These are phyloP conservation scores for Drosophila elegans DNA, from an alignment of 1,140 invertebrate species.

Conservation along the genomic window DNA sequence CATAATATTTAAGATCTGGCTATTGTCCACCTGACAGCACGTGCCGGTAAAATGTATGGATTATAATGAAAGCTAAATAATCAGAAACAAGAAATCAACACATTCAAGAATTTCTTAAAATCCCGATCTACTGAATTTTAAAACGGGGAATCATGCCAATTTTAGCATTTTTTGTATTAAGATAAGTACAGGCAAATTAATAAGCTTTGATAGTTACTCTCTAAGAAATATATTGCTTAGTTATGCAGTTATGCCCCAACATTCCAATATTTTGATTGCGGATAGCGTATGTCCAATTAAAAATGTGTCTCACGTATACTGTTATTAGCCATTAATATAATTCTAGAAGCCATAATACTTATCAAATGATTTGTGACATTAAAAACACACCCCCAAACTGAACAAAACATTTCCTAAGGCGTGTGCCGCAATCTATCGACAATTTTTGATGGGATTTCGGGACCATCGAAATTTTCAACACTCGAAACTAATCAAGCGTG, in stretches of 20 bases:
- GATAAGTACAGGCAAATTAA: no score
- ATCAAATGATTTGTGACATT: constrained; percentile 10
- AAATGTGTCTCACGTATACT: neutral
- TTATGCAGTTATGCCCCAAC: no score
- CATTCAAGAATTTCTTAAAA: neutral
- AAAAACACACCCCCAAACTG: constrained; percentile 23
- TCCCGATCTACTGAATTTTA: neutral
- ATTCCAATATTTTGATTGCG: no score
- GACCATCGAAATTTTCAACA: constrained; percentile 68
- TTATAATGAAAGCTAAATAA: no score
- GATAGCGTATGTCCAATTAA: no score
- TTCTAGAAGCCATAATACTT: constrained; percentile 1
- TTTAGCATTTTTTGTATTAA: no score
- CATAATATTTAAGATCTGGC: constrained; percentile 27
- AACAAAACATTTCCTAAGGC: constrained; percentile 13
- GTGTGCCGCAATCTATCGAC: constrained; percentile 69
- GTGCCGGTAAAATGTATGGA: constrained; percentile 13
- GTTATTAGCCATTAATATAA: constrained; percentile 2
- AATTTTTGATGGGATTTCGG: constrained; percentile 30
- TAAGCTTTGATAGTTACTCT: no score
- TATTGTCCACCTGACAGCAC: constrained; percentile 37
- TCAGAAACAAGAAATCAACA: no score
- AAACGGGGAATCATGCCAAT: neutral
- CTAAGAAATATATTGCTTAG: no score
- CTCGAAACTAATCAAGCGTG: constrained; percentile 67